Conservation (phyloP, 2,888 invertebrate genomes). For the Caenorhabditis panamensis region DNA sequence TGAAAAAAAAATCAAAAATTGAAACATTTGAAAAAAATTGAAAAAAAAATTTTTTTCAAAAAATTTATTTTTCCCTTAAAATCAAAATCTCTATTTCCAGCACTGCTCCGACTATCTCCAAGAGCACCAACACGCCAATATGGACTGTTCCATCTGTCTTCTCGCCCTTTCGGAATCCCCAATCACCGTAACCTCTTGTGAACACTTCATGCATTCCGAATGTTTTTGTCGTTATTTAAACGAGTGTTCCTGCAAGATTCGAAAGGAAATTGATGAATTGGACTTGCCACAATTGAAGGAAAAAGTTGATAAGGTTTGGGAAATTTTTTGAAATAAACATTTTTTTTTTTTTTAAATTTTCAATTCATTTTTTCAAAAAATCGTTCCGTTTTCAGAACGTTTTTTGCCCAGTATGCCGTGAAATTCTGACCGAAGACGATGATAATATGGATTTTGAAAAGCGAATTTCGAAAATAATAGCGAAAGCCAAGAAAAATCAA, state of each 20-base stretch:
- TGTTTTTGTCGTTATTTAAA: conserved; percentile 42
- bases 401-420: conserved; percentile 48
- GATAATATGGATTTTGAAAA: conserved; percentile 10
- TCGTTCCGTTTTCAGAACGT: conserved; percentile 53
- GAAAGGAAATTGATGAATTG: conserved; percentile 14
- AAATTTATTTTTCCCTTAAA: too few relatives aligned
- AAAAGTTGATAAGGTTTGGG: conserved; percentile 21
- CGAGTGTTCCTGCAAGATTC: not conserved
- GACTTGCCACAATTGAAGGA: conserved; percentile 25
- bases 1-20: too few relatives aligned
- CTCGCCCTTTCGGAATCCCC: conserved; percentile 11
- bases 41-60: too few relatives aligned
- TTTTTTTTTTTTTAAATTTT: not conserved
- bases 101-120: conserved; percentile 37
- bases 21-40: too few relatives aligned
- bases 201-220: conserved; percentile 49
- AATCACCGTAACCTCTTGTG: conserved; percentile 48
- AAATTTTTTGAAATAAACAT: conserved; percentile 1
- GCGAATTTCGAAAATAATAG: conserved; percentile 18
- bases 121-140: conserved; percentile 37
- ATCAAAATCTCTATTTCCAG: conserved; percentile 21
- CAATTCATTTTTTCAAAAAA: too few relatives aligned
- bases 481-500: conserved; percentile 17
- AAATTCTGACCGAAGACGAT: conserved; percentile 10
- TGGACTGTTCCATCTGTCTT: conserved; percentile 55